Conservation (phyloP, 2,888 invertebrate genomes). For the Drosophila austrosaltans region DNA sequence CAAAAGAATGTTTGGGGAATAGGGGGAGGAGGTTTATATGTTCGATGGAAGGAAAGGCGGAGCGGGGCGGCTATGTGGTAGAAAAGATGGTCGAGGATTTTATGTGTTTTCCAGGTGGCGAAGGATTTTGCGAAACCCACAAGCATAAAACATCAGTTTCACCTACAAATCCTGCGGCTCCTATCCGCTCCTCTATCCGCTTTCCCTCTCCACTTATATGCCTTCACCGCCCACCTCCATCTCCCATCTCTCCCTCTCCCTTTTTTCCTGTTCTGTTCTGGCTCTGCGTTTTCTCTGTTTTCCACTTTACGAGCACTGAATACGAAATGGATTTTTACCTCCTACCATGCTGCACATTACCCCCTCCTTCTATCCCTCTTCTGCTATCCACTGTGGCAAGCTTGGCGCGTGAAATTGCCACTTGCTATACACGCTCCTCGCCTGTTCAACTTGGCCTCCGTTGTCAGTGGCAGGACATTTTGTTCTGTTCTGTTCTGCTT, state of each 20-base stretch:
- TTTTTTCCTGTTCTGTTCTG: constrained; percentile 10
- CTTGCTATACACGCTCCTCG: constrained; percentile 76
- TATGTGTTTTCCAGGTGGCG: constrained; percentile 68
- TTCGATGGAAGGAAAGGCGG: too few species aligned
- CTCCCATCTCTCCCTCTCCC: not conserved
- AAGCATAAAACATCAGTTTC: constrained; percentile 73
- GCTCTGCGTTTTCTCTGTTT: constrained; percentile 34
- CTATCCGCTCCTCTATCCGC: not conserved
- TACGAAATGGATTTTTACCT: constrained; percentile 72
- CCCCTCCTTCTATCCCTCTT: not conserved
- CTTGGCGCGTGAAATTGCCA: constrained; percentile 76
- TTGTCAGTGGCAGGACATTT: constrained; percentile 52
- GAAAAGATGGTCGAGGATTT: constrained; percentile 51
- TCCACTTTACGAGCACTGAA: constrained; percentile 77
- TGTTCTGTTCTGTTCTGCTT: constrained; percentile 20
- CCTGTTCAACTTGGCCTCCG: constrained; percentile 80
- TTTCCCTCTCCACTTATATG: not conserved
- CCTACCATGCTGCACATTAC: not conserved
- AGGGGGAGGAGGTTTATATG: too few species aligned
- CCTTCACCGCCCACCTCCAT: not conserved
- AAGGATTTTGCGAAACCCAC: constrained; percentile 76
- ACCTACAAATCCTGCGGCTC: constrained; percentile 32
- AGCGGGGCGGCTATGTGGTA: constrained; percentile 31
- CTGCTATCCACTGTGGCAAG: constrained; percentile 24
- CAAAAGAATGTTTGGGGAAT: constrained; percentile 23